phyloP scores from a whole-genome alignment of 2,888 invertebrate species.

The Rhagonycha lutea region DNA sequence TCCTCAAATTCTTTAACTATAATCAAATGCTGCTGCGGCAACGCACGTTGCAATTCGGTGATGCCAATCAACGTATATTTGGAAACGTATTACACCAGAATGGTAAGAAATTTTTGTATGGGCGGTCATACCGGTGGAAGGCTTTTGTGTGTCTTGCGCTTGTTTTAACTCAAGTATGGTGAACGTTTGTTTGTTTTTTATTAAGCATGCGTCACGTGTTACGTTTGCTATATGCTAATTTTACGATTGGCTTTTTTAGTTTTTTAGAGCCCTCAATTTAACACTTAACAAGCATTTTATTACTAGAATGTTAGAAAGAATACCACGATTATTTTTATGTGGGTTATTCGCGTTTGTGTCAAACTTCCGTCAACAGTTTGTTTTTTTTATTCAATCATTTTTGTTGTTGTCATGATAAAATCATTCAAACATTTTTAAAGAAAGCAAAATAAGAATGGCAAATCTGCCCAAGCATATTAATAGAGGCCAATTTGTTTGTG shows the following conservation, averaged over 20 bases:
- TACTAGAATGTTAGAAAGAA: neutral
- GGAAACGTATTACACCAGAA: slow-evolving; percentile 53
- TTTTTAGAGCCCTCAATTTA: neutral
- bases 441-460: neutral
- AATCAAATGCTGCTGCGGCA: slow-evolving; percentile 45
- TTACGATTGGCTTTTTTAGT: neutral
- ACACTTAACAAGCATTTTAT: neutral
- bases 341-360: neutral
- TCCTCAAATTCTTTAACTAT: slow-evolving; percentile 18
- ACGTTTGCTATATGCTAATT: neutral
- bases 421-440: neutral
- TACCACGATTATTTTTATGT: neutral
- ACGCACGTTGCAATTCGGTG: slow-evolving; percentile 35
- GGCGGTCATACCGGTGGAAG: slow-evolving; percentile 8
- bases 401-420: neutral
- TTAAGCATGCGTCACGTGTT: neutral
- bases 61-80: slow-evolving; percentile 53
- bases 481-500: neutral
- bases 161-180: neutral
- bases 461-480: neutral
- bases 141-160: neutral
- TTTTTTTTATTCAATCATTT: neutral
- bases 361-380: neutral
- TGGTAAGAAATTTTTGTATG: slow-evolving; percentile 41
- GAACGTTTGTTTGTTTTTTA: neutral